Evolutionary conservation across 2,797 vertebrate species (phyloP), one percentile per base, ranked within the genome.

Genomic region (Coracias cyanogaster): DNA sequence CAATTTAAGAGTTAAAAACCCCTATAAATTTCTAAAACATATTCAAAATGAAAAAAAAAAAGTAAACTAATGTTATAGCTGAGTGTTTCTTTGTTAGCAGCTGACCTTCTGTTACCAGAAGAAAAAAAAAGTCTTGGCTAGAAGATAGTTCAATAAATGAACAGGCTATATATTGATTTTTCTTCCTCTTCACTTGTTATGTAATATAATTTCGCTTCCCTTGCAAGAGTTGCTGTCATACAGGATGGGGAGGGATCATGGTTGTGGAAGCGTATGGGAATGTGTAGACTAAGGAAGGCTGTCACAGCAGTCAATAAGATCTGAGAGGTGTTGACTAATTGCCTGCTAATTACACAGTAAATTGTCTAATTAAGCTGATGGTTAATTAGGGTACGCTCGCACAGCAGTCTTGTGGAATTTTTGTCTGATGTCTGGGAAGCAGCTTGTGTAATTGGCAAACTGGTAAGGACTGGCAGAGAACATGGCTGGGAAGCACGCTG

Each of bases 281-380:
- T 98, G 98, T 96, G 96, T 96, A 97, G 97, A 98, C 97, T 98
- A 96, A 85, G 98, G 97, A 98, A 98, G 97, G 97, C 98, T 98
- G 98, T 98, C 98, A 98, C 98, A 98, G 98, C 98, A 98, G 98
- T 99, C 98, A 98, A 98, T 98, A 98, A 98, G 98, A 99, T 99
- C 98, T 99, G 98, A 99, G 98, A 99, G 98, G 98, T 98, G 98
- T 99, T 99, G 98, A 98, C 99, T 99, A 99, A 99, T 99, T 99
- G 98, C 98, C 98, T 98, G 98, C 99, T 99, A 99, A 99, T 99
- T 99, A 99, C 98, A 99, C 98, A 98, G 98, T 99, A 99, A 99
- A 99, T 99, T 99, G 98, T 99, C 98, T 99, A 99, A 99, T 99
- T 99, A 99, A 98, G 98, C 98, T 98, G 98, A 98, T 98, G 98